Evolutionary conservation across 2,888 invertebrate genomes (phyloP).

Genomic region (Torymus tubicola): DNA sequence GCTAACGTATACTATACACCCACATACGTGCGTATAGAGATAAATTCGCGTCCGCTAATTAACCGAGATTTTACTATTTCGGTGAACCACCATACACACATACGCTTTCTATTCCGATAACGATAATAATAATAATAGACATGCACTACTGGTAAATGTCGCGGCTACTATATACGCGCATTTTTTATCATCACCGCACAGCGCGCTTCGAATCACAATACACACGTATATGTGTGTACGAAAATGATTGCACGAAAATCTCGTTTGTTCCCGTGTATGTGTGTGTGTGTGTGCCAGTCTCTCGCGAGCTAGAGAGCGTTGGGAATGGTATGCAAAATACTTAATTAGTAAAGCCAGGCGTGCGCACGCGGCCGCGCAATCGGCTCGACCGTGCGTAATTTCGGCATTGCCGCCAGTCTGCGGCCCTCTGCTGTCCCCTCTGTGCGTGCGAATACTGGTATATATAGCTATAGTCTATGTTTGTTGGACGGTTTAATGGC

Average conservation of each 20-base stretch:
- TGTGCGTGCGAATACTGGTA: too few species aligned
- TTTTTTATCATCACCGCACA: slow-evolving; percentile 10
- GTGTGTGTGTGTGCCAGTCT: not conserved
- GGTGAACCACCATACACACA: not conserved
- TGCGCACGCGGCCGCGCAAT: not conserved
- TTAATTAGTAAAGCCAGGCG: slow-evolving; percentile 40
- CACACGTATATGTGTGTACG: too few species aligned
- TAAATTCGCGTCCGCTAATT: slow-evolving; percentile 28
- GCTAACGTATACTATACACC: too few species aligned
- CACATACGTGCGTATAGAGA: not conserved
- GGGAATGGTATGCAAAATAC: slow-evolving; percentile 44
- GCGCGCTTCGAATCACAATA: not conserved
- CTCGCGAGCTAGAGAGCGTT: not conserved
- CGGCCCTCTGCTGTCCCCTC: not conserved
- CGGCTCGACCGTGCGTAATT: slow-evolving; percentile 4
- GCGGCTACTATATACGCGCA: too few species aligned
- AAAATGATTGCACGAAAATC: slow-evolving; percentile 40
- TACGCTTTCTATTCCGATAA: not conserved
- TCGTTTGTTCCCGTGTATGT: slow-evolving; percentile 17
- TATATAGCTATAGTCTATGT: not conserved
- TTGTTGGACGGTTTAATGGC: slow-evolving; percentile 18
- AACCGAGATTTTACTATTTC: slow-evolving; percentile 42
- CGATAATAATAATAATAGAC: too few species aligned
- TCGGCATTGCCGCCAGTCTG: not conserved
- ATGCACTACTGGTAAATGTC: too few species aligned